Evolutionary conservation across 2,888 invertebrate genomes (phyloP), one percentile per base, ranked within the genome.

Genomic region (Volucella inflata): DNA sequence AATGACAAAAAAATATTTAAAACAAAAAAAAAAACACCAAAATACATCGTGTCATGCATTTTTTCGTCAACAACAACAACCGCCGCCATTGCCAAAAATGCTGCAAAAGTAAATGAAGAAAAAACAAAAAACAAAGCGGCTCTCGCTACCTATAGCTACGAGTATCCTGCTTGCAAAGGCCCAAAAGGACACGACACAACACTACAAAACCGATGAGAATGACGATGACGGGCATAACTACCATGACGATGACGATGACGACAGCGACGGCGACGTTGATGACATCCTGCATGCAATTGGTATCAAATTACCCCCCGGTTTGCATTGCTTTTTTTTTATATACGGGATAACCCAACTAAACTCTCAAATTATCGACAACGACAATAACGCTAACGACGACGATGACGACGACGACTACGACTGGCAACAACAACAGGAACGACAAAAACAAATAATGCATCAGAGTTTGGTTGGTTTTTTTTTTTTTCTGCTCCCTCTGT

Each of bases 281-380:
- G 76, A 76, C 78, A 87, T 82, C 88, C 87, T 87, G 87, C 84
- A 82, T 87, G 79, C 87, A 87, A 78, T 81, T 85, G 67, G 81
- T 87, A 87, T 77, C 87, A 64, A 85, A 80, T 85, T 85, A 80
- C 85, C 76, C 67, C 44, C 17, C 53, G 55, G 57, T 75, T 85
- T 85, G 65, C 10, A 30, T 48, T 59, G 65, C 51, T 55, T 57
- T 59, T 67, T 67, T 55, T 53, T 17, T 16, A 16, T 57, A 36
- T 53, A 62, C 16, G 60, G 57, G 77, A 55, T 68, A 72, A 57
- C 64, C 75, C 75, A 74, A 68, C 84, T 80, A 80, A 85, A 76
- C 80, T 80, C 79, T 71, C 76, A 77, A 80, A 85, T 80, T 85
- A 85, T 85, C 76, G 72, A 72, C 80, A 62, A 75, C 71, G 46